Conservation (phyloP, 2,888 invertebrate species). For the Iselma pallidipennis region DNA sequence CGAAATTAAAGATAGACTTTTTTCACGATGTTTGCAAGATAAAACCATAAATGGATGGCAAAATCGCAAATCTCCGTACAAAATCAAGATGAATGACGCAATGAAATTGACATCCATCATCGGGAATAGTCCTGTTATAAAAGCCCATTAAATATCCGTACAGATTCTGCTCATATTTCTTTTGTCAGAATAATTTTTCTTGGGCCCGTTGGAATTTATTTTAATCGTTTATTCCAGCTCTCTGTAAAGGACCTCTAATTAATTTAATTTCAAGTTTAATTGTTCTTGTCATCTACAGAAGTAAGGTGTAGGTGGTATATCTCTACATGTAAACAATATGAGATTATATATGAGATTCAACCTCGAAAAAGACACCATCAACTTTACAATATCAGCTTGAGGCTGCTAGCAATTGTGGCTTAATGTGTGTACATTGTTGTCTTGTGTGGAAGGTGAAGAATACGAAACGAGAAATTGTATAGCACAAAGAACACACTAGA, state of each 20-base stretch:
- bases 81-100: background rate
- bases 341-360: background rate
- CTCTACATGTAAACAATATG: background rate
- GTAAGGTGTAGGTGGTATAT: too few relatives aligned
- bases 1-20: background rate
- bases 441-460: background rate
- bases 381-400: background rate
- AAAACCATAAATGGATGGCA: background rate
- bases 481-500: background rate
- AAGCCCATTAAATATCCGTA: background rate
- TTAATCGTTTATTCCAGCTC: too few relatives aligned
- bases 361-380: background rate
- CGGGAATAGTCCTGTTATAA: background rate
- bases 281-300: too few relatives aligned
- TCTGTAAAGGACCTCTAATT: too few relatives aligned
- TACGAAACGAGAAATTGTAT: background rate
- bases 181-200: background rate
- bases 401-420: background rate
- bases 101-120: background rate
- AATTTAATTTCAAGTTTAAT: too few relatives aligned
- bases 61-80: conserved; percentile 2
- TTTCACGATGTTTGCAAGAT: background rate
- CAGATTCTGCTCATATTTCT: background rate
- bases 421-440: background rate
- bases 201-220: background rate